A percentile compares a stretch with the other conserved stretches of the same genome.
These are phyloP conservation scores for Brachycybe producta DNA, from an alignment of 2,888 invertebrate genomes.

Conservation along the genomic window DNA sequence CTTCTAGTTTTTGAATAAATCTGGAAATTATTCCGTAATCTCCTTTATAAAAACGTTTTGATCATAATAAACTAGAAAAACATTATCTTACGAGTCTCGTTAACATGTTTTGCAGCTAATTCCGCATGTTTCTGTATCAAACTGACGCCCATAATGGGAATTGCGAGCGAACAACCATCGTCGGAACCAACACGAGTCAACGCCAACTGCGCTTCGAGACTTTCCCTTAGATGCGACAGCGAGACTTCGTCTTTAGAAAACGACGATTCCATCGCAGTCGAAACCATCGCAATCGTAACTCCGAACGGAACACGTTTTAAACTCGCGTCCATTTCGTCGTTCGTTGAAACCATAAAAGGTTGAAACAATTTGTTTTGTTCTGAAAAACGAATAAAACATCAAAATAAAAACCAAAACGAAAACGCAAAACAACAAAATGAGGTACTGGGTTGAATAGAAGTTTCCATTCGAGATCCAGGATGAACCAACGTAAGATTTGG, in stretches of 20 bases:
- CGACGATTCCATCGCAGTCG: no score
- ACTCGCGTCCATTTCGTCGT: no score
- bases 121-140: conserved; percentile 46
- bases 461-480: conserved; percentile 29
- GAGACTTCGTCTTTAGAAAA: conserved; percentile 10
- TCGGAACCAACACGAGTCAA: conserved; percentile 41
- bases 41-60: background rate
- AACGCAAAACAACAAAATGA: background rate
- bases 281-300: no score
- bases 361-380: no score
- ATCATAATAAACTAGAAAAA: conserved; percentile 3
- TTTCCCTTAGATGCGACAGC: conserved; percentile 43
- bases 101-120: conserved; percentile 30
- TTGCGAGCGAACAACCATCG: conserved; percentile 39
- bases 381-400: no score
- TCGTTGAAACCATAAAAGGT: no score
- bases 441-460: background rate
- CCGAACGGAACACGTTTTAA: no score
- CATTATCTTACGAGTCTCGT: background rate
- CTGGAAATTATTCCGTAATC: no score
- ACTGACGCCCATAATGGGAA: conserved; percentile 34
- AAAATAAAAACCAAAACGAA: no score
- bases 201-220: conserved; percentile 50
- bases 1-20: no score
- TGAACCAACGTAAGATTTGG: conserved; percentile 47